These are phyloP conservation scores for Paramormyrops kingsleyae DNA, from an alignment of 2,113 vertebrate genomes.

Conservation along the genomic window DNA sequence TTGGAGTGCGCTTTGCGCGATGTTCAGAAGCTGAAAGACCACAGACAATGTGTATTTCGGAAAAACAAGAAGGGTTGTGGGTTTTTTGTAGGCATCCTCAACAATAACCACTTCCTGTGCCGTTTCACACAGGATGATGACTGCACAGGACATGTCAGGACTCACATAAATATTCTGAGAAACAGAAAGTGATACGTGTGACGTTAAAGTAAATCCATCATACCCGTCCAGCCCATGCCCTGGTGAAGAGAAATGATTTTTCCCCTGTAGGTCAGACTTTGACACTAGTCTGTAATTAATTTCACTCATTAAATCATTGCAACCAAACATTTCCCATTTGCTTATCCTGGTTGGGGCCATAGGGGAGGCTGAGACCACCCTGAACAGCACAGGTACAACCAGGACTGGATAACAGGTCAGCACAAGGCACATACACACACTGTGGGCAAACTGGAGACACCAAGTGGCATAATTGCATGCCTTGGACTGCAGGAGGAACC, in stretches of 20 bases:
- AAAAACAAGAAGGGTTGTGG: background rate
- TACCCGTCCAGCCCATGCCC: background rate
- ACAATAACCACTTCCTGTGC: background rate
- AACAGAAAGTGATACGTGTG: background rate
- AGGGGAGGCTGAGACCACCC: too few species aligned
- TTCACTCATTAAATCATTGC: background rate
- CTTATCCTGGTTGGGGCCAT: background rate
- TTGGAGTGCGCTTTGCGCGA: background rate
- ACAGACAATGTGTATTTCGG: background rate
- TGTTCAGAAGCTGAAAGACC: background rate
- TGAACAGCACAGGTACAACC: background rate
- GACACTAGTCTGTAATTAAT: background rate
- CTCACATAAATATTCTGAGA: background rate
- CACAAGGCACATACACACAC: background rate
- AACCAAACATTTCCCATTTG: background rate
- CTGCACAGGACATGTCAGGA: background rate
- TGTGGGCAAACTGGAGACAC: background rate
- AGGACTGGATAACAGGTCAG: too few species aligned
- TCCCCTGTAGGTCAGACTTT: background rate
- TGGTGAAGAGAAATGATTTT: background rate
- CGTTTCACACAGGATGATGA: conserved; percentile 3
- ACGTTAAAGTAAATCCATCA: background rate
- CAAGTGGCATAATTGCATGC: background rate
- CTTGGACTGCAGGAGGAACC: background rate
- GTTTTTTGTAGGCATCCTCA: background rate